Evolutionary conservation across 1,140 invertebrate genomes (phyloP).

Genomic region (Steinernema feltiae): DNA sequence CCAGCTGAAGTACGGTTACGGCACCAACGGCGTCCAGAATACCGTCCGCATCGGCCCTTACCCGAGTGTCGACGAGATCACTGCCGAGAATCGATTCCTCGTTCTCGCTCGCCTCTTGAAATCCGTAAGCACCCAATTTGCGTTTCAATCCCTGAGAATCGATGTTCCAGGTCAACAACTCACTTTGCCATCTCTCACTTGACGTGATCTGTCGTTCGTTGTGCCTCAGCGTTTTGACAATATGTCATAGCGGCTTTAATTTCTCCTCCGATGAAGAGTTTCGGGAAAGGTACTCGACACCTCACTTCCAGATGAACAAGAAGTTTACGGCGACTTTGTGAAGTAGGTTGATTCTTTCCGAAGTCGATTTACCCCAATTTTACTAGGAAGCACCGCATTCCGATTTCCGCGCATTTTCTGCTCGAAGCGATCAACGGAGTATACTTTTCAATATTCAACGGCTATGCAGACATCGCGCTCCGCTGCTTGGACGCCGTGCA

Average conservation of each 20-base stretch:
- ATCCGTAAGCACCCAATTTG: slow-evolving; percentile 44
- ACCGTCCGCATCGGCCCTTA: slow-evolving; percentile 50
- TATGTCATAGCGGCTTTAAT: slow-evolving; percentile 41
- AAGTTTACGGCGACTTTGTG: background rate
- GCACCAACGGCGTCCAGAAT: slow-evolving; percentile 24
- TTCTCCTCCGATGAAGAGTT: slow-evolving; percentile 34
- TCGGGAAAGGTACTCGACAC: background rate
- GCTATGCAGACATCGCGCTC: slow-evolving; percentile 47
- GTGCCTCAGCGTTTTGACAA: slow-evolving; percentile 39
- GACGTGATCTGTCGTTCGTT: slow-evolving; percentile 48
- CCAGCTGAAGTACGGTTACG: slow-evolving; percentile 15
- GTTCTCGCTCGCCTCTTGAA: slow-evolving; percentile 46
- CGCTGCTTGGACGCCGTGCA: slow-evolving; percentile 54
- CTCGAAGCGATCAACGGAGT: slow-evolving; percentile 49
- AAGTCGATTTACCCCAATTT: no score
- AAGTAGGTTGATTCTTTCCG: slow-evolving; percentile 26
- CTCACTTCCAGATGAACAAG: background rate
- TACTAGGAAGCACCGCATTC: slow-evolving; percentile 47
- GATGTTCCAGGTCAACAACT: slow-evolving; percentile 43
- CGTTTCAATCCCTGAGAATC: slow-evolving; percentile 19
- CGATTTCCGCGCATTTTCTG: slow-evolving; percentile 43
- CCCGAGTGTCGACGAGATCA: slow-evolving; percentile 53
- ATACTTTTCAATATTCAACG: slow-evolving; percentile 53
- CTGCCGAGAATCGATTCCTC: slow-evolving; percentile 53
- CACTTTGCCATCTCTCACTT: slow-evolving; percentile 35